These are phyloP conservation scores for Caenorhabditis zanzibari DNA, from an alignment of 2,888 invertebrate species.

Conservation along the genomic window DNA sequence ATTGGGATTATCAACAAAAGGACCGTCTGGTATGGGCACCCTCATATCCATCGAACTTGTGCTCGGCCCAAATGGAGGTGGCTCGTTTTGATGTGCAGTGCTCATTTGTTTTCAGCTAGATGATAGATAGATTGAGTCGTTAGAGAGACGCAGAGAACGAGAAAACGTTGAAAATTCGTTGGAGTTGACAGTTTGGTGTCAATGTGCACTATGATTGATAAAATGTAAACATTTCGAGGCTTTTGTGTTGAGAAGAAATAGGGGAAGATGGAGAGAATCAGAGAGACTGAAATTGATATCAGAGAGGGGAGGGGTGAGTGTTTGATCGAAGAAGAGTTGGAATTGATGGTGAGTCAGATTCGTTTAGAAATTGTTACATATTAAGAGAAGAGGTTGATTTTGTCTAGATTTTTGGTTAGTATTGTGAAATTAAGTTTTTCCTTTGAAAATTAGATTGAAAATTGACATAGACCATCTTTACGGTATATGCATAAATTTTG, in stretches of 20 bases:
- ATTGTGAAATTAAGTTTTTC: background rate
- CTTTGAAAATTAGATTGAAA: no score
- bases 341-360: constrained; percentile 10
- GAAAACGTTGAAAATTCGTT: constrained; percentile 2
- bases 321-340: constrained; percentile 24
- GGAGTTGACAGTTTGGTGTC: background rate
- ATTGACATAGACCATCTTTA: no score
- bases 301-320: constrained; percentile 22
- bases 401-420: background rate
- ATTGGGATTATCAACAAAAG: constrained; percentile 65
- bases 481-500: no score
- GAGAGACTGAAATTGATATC: constrained; percentile 27
- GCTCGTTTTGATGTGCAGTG: constrained; percentile 22
- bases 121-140: constrained; percentile 12
- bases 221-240: constrained; percentile 50
- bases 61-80: constrained; percentile 56
- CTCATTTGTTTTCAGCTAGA: constrained; percentile 45
- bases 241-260: background rate
- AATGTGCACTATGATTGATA: constrained; percentile 13
- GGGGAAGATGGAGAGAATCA: constrained; percentile 22
- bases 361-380: background rate
- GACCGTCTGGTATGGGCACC: constrained; percentile 65
- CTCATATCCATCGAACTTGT: constrained; percentile 66
- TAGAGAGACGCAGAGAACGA: constrained; percentile 6
- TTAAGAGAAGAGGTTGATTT: background rate